Evolutionary conservation across 37 sponge, comb jelly and placozoan genomes (phyloP).

Genomic region (Bolinopsis microptera): DNA sequence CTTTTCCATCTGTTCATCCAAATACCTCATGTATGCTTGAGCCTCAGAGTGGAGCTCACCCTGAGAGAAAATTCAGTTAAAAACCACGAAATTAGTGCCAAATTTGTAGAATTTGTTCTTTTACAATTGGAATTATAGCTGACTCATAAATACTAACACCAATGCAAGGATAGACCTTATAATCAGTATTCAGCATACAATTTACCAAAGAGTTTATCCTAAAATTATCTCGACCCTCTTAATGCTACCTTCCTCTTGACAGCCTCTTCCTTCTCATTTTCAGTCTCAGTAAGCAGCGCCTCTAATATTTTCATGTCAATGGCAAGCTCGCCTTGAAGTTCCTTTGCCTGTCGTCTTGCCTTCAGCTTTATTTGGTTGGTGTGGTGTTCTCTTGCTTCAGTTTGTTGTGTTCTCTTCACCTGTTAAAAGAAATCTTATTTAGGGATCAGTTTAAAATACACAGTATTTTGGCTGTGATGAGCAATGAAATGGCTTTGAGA

Average conservation of each 20-base stretch:
- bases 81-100: not conserved
- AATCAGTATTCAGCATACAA: too few relatives aligned
- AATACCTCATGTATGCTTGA: constrained; percentile 72
- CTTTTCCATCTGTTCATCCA: constrained; percentile 77
- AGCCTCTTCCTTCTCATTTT: constrained; percentile 78
- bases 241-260: constrained; percentile 78
- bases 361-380: constrained; percentile 89
- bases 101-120: not conserved
- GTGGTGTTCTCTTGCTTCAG: constrained; percentile 74
- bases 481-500: too few relatives aligned
- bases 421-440: too few relatives aligned
- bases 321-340: constrained; percentile 91
- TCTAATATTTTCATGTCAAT: constrained; percentile 96
- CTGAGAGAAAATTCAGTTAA: constrained; percentile 69
- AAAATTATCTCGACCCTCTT: too few relatives aligned
- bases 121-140: too few relatives aligned
- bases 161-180: too few relatives aligned
- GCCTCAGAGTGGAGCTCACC: constrained; percentile 79
- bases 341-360: constrained; percentile 80
- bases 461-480: too few relatives aligned
- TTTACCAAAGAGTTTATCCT: too few relatives aligned
- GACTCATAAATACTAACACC: too few relatives aligned
- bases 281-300: constrained; percentile 76
- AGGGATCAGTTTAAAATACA: too few relatives aligned
- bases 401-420: constrained; percentile 82